Evolutionary conservation across 2,888 invertebrate species (phyloP), one percentile per base, ranked within the genome.

Genomic region (Lasioglossum morio): DNA sequence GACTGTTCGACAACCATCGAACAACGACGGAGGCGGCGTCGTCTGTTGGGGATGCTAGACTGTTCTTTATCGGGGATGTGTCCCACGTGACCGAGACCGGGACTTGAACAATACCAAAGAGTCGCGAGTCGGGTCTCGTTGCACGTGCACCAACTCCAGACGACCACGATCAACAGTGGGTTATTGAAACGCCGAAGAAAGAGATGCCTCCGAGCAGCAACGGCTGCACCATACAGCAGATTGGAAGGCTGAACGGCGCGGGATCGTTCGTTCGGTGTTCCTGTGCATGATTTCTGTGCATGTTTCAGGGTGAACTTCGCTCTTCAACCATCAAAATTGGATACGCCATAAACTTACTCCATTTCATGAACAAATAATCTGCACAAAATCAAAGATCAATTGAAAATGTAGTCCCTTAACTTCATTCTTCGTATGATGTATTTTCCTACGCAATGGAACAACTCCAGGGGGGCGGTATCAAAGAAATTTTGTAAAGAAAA

Each of bases 221-320:
- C 14, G 34, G 69, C 37, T 19, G 30, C 30, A 7, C 27, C 16
- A 27, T 69, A 12, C 84, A 83, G 86, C 85, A 88, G 89, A 87
- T 90, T 82, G 89, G 81, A 87, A 90, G 89, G 34, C 30, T 70
- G n/a, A 70, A 23, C 70, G 57, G 0, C 53, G 23, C 53, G 53
- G 23, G 23, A 53, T 53, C 53, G 23, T 23, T 53, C 23, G 37
- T 14, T 70, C 70, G 16, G 19, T 30, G 19, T 2, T 16, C 30
- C 16, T 12, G 2, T 63, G 63, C 3, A 30, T 4, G 57, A 12
- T 10, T 1, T 57, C 57, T 4, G 57, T n/a, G 4, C 12, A n/a
- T n/a, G n/a, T n/a, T 10, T n/a, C n/a, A n/a, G 3, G n/a, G n/a
- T n/a, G 53, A 10, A 57, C n/a, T n/a, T 57, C 57, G 3, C n/a